Base-by-base conservation (phyloP, 2,797 vertebrate species). In the Oreonectes daqikongensis region DNA sequence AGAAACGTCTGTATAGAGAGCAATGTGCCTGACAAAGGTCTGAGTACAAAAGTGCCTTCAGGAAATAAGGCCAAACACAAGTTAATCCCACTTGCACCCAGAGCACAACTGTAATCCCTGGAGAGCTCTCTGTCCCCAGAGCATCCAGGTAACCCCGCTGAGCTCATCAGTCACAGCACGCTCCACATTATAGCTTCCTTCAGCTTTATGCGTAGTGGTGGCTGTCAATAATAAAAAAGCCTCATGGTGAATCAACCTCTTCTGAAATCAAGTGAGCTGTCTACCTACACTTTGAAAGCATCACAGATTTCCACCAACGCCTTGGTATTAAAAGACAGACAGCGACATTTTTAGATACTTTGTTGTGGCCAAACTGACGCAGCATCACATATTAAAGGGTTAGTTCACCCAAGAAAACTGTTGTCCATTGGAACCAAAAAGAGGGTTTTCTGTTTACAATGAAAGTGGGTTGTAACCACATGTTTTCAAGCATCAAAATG, bases 1-100 rank as follows among this genome's bases (percentile, higher is more conserved):
- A 78, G 28, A 55, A 78, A 72, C 69, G 72, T 78, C 61, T 66
- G 61, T 38, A 32, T 10, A 28, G 59, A 28, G 61, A 66, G 48
- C n/a, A 3, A 15, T 7, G 7, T 1, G 6, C 50, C 60, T 30
- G 53, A 24, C 12, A 46, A 7, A 22, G 69, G 40, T 38, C 24
- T 20, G 24, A 1, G n/a, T 1, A 52, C 38, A 72, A 32, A 26
- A 48, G 20, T 20, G 57, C 40, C 50, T n/a, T 73, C 11, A 50
- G 66, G 28, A 70, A 66, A 68, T 52, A 10, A 69, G 66, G 66
- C 66, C 26, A 64, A 68, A 40, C 28, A 46, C 50, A 5, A 0
- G 14, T 17, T 63, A 61, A 77, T 63, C 64, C 55, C 30, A 30
- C 48, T 28, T 28, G 50, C 15, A 48, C 28, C 28, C 24, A 50